Percentiles rank a stretch among this genome's conserved stretches.
Conservation (phyloP, 2,113 vertebrate genomes). For the Pseudonaja textilis region DNA sequence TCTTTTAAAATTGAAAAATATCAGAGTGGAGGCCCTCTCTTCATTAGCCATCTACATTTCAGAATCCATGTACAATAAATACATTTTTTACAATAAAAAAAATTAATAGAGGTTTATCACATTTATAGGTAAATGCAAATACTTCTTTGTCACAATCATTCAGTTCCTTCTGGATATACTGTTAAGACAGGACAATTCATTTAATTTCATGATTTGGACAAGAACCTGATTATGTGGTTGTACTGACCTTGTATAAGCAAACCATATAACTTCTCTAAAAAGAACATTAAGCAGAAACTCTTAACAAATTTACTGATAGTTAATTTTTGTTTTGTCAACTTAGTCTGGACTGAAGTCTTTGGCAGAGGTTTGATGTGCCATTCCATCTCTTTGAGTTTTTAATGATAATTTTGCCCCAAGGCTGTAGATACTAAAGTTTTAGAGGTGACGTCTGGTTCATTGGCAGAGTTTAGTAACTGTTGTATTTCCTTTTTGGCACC, state of each 20-base stretch:
- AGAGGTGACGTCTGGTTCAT: conserved; percentile 30
- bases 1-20: neutral
- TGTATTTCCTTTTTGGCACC: neutral
- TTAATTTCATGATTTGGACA: neutral
- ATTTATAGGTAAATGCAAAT: neutral
- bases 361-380: conserved; percentile 7
- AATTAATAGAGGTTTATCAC: neutral
- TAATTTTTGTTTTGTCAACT: neutral
- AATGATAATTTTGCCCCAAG: neutral
- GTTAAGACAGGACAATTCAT: neutral
- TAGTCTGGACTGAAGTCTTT: neutral
- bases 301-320: neutral
- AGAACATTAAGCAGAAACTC: neutral
- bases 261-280: neutral
- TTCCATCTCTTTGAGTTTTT: conserved; percentile 15
- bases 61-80: too few species aligned
- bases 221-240: neutral
- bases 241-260: neutral
- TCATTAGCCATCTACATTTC: neutral
- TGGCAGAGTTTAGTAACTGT: conserved; percentile 24
- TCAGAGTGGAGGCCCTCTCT: neutral
- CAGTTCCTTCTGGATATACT: rapidly evolving
- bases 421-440: neutral
- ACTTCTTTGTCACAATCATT: neutral
- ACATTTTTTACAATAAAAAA: neutral